Evolutionary conservation across 2,113 vertebrate species (phyloP), one percentile per base, ranked within the genome.

Genomic region (Orientallactaga bullata): DNA sequence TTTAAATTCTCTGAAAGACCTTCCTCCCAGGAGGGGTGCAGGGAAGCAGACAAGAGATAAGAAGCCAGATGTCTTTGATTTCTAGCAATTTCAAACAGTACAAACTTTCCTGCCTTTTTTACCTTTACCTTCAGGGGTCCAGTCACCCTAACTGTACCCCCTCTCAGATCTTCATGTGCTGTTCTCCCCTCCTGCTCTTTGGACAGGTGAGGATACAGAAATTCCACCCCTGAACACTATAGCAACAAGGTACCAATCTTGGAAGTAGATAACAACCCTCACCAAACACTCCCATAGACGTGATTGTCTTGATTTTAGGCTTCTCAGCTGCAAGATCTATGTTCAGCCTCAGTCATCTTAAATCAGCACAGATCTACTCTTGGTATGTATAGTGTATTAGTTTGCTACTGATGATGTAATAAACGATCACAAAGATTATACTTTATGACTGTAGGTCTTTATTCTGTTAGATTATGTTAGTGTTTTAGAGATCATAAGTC

Each of bases 401-500:
- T 23, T 94, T 89, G 16, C 24, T 85, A 73, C 32, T 78, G 23
- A 42, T 81, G 47, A 66, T 77, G 7, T 35, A 83, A 80, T 23
- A 83, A 79, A 79, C 72, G 28, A 58, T 26, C 39, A 61, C 16
- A 68, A 88, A 69, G 2, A 6, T 73, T 23, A 32, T 42, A 21
- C 3, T 55, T 79, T 51, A 39, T 60, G 21, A 35, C 18, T 61
- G 9, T 0, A 21, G 60, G 37, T 10, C 37, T 76, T 58, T 58
- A 39, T 51, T 58, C 3, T 47, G 42, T 8, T 47, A 47, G 42
- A 47, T 47, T 47, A 47, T 73, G 18, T 58, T 35, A 85, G 12
- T 20, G 4, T 86, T 83, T 18, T 35, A 26, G 10, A 88, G 10
- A 4, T 55, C 60, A n/a, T 0, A 71, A 18, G 20, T 68, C 21